Conservation (phyloP, 1,140 invertebrate genomes). For the Leptopilina clavipes region DNA sequence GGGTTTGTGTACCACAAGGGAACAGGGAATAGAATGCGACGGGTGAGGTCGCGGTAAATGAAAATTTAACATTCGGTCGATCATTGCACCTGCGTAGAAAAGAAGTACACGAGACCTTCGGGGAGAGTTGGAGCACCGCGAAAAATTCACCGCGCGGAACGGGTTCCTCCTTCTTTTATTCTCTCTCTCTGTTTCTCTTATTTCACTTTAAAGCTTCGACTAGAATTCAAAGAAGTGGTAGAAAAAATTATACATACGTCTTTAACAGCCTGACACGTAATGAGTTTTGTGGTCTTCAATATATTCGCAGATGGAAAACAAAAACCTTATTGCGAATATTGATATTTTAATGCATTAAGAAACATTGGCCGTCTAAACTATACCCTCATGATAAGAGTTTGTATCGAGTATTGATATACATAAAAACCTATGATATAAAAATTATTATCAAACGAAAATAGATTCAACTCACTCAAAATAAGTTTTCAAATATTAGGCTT, state of each 20-base stretch:
- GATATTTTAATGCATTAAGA: too few relatives aligned
- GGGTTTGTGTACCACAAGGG: constrained; percentile 51
- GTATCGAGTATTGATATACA: too few relatives aligned
- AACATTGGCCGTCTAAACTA: too few relatives aligned
- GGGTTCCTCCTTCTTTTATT: neutral
- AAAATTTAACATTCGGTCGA: constrained; percentile 59
- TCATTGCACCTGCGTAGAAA: constrained; percentile 42
- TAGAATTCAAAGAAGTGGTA: constrained; percentile 2
- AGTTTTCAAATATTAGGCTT: too few relatives aligned
- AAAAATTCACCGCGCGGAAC: constrained; percentile 17
- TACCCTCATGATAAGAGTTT: too few relatives aligned
- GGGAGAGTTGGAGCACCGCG: constrained; percentile 36
- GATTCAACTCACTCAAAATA: too few relatives aligned
- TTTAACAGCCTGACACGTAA: too few relatives aligned
- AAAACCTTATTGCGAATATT: too few relatives aligned
- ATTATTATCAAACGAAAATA: too few relatives aligned
- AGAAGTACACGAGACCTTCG: constrained; percentile 39
- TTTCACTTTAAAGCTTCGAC: constrained; percentile 24
- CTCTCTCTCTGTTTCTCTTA: neutral
- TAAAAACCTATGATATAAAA: too few relatives aligned
- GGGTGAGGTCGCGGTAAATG: constrained; percentile 51
- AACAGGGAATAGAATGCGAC: constrained; percentile 52
- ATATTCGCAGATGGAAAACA: too few relatives aligned
- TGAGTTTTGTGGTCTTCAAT: neutral
- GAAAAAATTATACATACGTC: constrained; percentile 9